A percentile compares a stretch with the other conserved stretches of the same genome.
Conservation (phyloP, 1,140 invertebrate species). For the Drosophila rufa region DNA sequence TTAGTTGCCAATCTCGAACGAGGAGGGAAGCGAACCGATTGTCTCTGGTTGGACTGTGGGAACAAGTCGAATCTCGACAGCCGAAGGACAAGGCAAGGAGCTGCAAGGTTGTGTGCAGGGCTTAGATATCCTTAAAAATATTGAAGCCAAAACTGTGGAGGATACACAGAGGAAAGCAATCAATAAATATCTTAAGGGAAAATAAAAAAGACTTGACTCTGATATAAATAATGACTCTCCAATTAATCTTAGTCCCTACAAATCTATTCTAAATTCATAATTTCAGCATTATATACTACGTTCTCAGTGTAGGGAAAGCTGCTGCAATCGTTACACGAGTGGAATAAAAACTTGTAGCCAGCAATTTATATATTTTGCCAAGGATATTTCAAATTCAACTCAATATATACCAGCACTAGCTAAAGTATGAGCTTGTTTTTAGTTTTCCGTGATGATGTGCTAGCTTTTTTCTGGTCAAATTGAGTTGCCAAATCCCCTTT, state of each 20-base stretch:
- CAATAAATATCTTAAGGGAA: not conserved
- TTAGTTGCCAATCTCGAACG: constrained; percentile 60
- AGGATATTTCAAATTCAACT: constrained; percentile 59
- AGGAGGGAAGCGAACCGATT: constrained; percentile 8
- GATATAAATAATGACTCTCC: too few relatives aligned
- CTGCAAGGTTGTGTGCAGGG: constrained; percentile 22
- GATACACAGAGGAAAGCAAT: constrained; percentile 12
- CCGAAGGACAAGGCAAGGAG: constrained; percentile 49
- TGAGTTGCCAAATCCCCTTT: constrained; percentile 1
- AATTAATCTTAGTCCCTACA: not conserved
- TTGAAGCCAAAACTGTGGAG: constrained; percentile 55
- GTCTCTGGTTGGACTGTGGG: constrained; percentile 16
- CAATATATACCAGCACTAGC: constrained; percentile 7
- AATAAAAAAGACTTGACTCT: too few relatives aligned
- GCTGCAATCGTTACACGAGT: constrained; percentile 6
- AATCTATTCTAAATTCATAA: too few relatives aligned
- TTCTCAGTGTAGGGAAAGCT: constrained; percentile 1
- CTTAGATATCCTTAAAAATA: constrained; percentile 60
- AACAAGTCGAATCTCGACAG: constrained; percentile 43
- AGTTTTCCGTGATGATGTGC: constrained; percentile 16
- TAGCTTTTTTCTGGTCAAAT: constrained; percentile 29
- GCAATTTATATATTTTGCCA: constrained; percentile 58
- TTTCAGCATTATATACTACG: too few relatives aligned
- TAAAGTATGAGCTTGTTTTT: constrained; percentile 4
- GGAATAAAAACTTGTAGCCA: constrained; percentile 52